These are phyloP conservation scores for Chironomus striatipennis DNA, from an alignment of 1,140 invertebrate species.

Conservation along the genomic window DNA sequence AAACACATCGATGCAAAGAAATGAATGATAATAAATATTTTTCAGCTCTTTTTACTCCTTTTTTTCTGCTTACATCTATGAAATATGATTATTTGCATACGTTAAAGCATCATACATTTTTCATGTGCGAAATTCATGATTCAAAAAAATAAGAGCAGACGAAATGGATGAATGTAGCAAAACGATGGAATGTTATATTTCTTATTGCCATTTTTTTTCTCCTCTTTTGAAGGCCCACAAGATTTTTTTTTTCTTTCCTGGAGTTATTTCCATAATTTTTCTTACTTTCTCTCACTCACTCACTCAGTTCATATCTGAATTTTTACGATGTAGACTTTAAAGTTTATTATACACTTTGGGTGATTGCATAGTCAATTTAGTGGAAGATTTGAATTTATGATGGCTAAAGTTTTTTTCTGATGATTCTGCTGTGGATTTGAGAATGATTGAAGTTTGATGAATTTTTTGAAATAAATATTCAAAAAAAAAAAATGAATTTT, in stretches of 20 bases:
- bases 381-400: too few relatives aligned
- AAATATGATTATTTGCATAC: conserved; percentile 22
- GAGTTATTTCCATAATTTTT: conserved; percentile 6
- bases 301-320: neutral
- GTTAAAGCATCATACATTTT: conserved; percentile 22
- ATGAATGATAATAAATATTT: conserved; percentile 18
- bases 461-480: too few relatives aligned
- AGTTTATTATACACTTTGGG: too few relatives aligned
- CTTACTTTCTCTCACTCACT: neutral
- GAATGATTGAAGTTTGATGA: too few relatives aligned
- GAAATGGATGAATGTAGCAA: neutral
- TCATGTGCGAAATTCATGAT: conserved; percentile 21
- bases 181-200: neutral
- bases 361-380: too few relatives aligned
- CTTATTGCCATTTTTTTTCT: conserved; percentile 10
- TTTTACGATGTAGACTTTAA: too few relatives aligned
- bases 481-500: too few relatives aligned
- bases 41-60: neutral
- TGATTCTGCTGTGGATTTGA: too few relatives aligned
- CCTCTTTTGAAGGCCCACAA: neutral
- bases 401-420: too few relatives aligned
- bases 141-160: neutral
- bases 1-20: conserved; percentile 1
- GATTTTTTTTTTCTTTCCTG: neutral
- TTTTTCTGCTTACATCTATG: neutral